Base-by-base conservation (phyloP, 1,140 invertebrate species). In the Macrostomum lignano region DNA sequence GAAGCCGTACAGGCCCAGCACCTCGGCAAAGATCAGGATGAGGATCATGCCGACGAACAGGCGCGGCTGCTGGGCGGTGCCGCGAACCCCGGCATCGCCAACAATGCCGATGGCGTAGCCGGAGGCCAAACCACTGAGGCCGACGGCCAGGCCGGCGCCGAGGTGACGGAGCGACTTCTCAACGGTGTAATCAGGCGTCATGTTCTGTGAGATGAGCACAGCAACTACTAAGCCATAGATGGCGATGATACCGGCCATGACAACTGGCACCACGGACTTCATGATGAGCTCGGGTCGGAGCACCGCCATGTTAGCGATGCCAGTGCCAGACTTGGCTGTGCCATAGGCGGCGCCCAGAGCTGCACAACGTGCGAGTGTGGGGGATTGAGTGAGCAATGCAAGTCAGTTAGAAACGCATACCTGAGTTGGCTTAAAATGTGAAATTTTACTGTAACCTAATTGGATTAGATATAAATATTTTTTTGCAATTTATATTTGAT, bases 231-330 rank as follows among this genome's bases (percentile, higher is more conserved):
- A 67, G 47, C 88, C 88, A 55, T 98, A 98, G 64, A 98, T 98
- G 65, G 84, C 88, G 62, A 98, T 81, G 58, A 98, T 96, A 86
- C 88, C 88, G 57, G 88, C 88, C 88, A 98, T 98, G 65, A 98
- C 82, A 51, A 98, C 88, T 46, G 88, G 88, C 67, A 98, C 94
- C 62, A 96, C 88, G 51, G 79, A 93, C 64, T 94, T 94, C 84
- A 96, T 96, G 60, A 98, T 94, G 49, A 94, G 66, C 62, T 98
- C 88, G 37, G 88, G 88, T 62, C 86, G 65, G 79, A 96, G 93
- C 42, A 98, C 88, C 43, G 88, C 84, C 88, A 98, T 96, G 44
- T 84, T 84, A 44, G 86, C 81, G 56, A 96, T 98, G 63, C 88
- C 88, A 38, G 82, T 93, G 42, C 86, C 88, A 44, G 86, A 91